Conservation (phyloP, 2,797 vertebrate species). For the Enteromius radiatus region DNA sequence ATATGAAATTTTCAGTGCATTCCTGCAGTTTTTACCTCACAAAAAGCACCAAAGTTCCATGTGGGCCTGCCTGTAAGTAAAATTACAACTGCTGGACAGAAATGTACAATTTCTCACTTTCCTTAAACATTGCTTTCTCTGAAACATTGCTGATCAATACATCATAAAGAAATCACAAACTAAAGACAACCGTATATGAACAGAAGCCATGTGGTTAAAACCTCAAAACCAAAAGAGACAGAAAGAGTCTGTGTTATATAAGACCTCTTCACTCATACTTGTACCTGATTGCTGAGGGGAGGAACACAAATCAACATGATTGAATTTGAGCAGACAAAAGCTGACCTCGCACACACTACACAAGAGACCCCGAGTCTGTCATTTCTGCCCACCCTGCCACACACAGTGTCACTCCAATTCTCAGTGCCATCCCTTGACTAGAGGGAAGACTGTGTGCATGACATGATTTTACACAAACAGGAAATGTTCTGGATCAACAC, state of each 20-base stretch:
- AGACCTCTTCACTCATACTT: conserved; percentile 40
- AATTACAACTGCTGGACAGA: neutral
- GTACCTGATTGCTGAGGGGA: conserved; percentile 37
- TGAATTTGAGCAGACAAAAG: conserved; percentile 11
- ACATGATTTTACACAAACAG: neutral
- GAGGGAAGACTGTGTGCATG: neutral
- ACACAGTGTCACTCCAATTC: conserved; percentile 15
- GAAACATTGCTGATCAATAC: conserved; percentile 3
- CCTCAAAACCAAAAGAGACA: neutral
- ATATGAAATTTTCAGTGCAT: neutral
- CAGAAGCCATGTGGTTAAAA: neutral
- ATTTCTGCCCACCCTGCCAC: conserved; percentile 6
- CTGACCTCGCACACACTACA: neutral
- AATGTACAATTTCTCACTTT: neutral
- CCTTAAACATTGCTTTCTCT: neutral
- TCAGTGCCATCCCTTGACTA: neutral
- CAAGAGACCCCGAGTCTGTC: conserved; percentile 14
- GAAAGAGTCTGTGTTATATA: conserved; percentile 20
- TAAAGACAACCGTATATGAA: neutral
- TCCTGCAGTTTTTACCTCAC: neutral
- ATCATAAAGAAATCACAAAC: neutral
- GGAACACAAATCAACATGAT: conserved; percentile 45
- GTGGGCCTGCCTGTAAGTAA: neutral
- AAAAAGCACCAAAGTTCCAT: neutral
- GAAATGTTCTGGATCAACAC: conserved; percentile 15